Evolutionary conservation across 2,888 invertebrate species (phyloP).

Genomic region (Latrodectus hesperus): DNA sequence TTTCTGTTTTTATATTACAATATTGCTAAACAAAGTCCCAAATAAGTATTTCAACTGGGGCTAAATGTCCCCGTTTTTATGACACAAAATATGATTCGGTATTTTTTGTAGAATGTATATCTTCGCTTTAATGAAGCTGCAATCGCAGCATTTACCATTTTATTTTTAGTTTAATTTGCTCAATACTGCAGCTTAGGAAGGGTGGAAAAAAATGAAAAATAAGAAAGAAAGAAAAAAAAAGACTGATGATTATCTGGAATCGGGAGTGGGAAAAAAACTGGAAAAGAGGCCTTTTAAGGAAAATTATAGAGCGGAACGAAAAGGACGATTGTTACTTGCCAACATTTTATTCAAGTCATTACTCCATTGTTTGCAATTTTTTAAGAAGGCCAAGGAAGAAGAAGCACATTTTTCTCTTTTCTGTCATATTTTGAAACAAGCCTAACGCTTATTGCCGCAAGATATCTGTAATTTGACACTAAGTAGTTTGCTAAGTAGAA

Average conservation of each 20-base stretch:
- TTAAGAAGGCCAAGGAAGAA: neutral
- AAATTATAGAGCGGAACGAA: constrained; percentile 48
- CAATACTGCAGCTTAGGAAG: no score
- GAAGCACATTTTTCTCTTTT: no score
- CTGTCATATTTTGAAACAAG: no score
- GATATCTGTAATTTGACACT: no score
- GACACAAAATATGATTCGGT: neutral
- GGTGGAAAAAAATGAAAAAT: neutral
- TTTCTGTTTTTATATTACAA: no score
- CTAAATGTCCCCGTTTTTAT: no score
- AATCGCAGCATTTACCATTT: constrained; percentile 4
- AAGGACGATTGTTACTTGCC: constrained; percentile 46
- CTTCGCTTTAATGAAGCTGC: constrained; percentile 9
- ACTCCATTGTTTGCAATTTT: constrained; percentile 31
- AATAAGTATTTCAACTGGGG: no score
- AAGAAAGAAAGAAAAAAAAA: neutral
- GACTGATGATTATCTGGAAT: constrained; percentile 37
- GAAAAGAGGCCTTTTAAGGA: constrained; percentile 39
- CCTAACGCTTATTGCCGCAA: no score
- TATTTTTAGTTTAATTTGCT: neutral
- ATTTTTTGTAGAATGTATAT: neutral
- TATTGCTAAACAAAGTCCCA: no score
- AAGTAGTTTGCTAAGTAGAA: no score
- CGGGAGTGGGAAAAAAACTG: constrained; percentile 24
- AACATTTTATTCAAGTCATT: constrained; percentile 44